A percentile compares a stretch with the other conserved stretches of the same genome.
Conservation (phyloP, 2,797 vertebrate genomes). For the Hapalemur alaotrensis region DNA sequence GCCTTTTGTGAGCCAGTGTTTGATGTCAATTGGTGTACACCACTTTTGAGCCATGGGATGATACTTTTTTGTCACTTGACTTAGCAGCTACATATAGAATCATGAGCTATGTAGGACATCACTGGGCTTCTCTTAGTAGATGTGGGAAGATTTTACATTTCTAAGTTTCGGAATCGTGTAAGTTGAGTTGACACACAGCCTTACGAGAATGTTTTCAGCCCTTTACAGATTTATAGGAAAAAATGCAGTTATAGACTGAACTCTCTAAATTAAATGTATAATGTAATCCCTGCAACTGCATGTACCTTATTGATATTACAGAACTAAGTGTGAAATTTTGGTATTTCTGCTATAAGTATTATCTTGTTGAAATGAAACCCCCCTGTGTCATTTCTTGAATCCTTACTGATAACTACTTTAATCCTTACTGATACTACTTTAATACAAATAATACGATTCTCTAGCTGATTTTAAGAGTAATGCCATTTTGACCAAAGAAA, state of each 20-base stretch:
- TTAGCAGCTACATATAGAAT: background rate
- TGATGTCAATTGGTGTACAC: background rate
- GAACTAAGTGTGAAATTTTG: background rate
- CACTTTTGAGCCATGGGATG: background rate
- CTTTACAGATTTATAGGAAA: background rate
- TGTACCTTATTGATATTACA: background rate
- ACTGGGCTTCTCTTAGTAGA: background rate
- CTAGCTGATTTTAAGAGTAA: background rate
- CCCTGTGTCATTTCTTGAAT: background rate
- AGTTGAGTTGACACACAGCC: background rate
- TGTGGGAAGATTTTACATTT: background rate
- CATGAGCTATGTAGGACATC: background rate
- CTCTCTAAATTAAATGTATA: background rate
- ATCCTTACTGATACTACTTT: background rate
- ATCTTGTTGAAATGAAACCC: background rate
- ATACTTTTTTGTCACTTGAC: background rate
- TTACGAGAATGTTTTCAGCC: slow-evolving; percentile 1
- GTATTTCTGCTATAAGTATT: background rate
- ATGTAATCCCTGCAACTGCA: background rate
- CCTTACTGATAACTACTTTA: background rate
- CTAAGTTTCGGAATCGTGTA: background rate
- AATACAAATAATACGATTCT: slow-evolving; percentile 1
- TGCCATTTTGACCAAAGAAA: background rate
- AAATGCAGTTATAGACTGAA: background rate
- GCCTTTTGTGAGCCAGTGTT: background rate